Evolutionary conservation across 23 tunicate species (phyloP).

Genomic region (Halocynthia aurantium): DNA sequence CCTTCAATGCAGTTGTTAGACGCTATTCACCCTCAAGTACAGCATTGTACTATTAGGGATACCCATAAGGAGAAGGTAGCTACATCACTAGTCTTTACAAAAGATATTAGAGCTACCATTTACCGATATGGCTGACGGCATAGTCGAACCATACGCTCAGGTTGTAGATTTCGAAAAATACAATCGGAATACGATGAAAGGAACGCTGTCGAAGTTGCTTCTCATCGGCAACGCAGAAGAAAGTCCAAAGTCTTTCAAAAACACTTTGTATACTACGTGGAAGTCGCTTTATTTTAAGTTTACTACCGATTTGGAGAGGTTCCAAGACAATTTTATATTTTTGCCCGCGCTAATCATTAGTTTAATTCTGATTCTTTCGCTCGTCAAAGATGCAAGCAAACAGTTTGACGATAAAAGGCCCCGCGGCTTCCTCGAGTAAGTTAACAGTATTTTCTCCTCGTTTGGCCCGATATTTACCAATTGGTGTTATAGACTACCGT

Average conservation of each 20-base stretch:
- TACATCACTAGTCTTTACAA: too few relatives aligned
- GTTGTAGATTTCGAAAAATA: constrained; percentile 11
- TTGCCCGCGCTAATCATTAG: constrained; percentile 10
- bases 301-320: constrained; percentile 5
- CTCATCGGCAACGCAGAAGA: neutral
- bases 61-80: too few relatives aligned
- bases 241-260: neutral
- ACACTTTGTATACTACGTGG: neutral
- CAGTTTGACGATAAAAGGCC: neutral
- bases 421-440: too few relatives aligned
- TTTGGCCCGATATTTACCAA: too few relatives aligned
- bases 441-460: too few relatives aligned
- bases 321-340: constrained; percentile 15
- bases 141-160: neutral
- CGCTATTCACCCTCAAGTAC: too few relatives aligned
- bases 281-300: neutral
- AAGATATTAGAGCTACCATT: too few relatives aligned
- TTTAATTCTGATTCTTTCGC: constrained; percentile 3
- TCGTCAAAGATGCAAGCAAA: neutral
- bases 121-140: neutral
- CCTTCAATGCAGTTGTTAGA: too few relatives aligned
- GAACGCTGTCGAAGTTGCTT: neutral
- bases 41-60: too few relatives aligned
- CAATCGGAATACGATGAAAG: neutral
- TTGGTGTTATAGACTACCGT: too few relatives aligned